Evolutionary conservation across 2,113 vertebrate species (phyloP).

Genomic region (Nymphicus hollandicus): DNA sequence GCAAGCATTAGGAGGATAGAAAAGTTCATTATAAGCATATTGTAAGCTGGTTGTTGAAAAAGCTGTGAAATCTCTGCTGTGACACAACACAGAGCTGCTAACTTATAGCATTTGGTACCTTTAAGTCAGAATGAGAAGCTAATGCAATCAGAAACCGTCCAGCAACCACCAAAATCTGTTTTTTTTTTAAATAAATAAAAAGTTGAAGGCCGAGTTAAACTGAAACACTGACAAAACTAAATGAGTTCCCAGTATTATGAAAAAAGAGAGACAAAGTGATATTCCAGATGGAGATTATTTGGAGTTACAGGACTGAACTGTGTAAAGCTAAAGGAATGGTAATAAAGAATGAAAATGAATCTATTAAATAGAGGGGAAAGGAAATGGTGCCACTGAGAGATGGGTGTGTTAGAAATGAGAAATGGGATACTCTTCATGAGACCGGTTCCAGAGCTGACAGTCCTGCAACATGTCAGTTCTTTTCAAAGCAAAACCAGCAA

Average conservation of each 20-base stretch:
- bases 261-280: background rate
- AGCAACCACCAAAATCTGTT: background rate
- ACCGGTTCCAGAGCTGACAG: background rate
- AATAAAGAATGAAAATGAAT: conserved; percentile 33
- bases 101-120: background rate
- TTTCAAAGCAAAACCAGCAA: background rate
- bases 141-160: background rate
- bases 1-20: background rate
- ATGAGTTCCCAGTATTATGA: background rate
- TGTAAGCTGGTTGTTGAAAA: background rate
- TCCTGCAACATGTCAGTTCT: background rate
- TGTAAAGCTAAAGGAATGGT: conserved; percentile 13
- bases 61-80: background rate
- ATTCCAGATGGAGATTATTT: conserved; percentile 36
- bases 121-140: background rate
- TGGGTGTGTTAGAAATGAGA: background rate
- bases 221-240: conserved; percentile 8
- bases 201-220: background rate
- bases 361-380: background rate
- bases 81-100: background rate
- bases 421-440: background rate
- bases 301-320: background rate
- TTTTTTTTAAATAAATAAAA: background rate
- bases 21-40: background rate
- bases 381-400: background rate